Percentiles rank a stretch among this genome's conserved stretches.
These are phyloP conservation scores for Parotocinclus haroldoi DNA, from an alignment of 2,797 vertebrate genomes.

Conservation along the genomic window DNA sequence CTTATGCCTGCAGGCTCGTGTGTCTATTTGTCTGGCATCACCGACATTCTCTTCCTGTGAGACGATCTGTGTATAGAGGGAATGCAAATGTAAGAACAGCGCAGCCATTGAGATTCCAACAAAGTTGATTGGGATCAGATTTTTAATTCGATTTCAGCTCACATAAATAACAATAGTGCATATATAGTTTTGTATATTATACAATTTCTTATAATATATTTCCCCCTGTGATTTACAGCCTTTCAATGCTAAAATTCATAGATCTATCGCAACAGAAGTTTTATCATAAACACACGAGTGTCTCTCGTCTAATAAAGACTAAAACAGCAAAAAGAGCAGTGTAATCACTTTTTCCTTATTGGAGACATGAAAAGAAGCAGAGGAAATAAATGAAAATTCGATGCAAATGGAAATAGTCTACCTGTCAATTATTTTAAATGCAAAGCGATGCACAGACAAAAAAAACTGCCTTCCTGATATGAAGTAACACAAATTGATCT, in stretches of 20 bases:
- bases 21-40: conserved; percentile 30
- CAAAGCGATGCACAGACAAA: conserved; percentile 60
- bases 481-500: conserved; percentile 47
- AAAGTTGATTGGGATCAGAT: conserved; percentile 65
- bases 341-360: conserved; percentile 36
- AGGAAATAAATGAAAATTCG: conserved; percentile 45
- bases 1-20: conserved; percentile 23
- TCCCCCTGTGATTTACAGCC: conserved; percentile 75
- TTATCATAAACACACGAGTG: conserved; percentile 61
- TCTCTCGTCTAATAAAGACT: conserved; percentile 52
- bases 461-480: conserved; percentile 65
- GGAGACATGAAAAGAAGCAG: conserved; percentile 58
- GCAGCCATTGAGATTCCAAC: conserved; percentile 33
- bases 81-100: conserved; percentile 27
- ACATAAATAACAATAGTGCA: conserved; percentile 85
- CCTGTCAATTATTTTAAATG: conserved; percentile 21
- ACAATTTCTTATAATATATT: conserved; percentile 82
- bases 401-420: conserved; percentile 54
- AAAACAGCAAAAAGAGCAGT: conserved; percentile 62
- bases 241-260: conserved; percentile 67
- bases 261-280: conserved; percentile 65
- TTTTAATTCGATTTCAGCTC: conserved; percentile 78
- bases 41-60: conserved; percentile 24
- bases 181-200: conserved; percentile 76
- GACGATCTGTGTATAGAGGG: conserved; percentile 22